Base-by-base conservation (phyloP, 2,888 invertebrate genomes). In the Pogonocherus hispidulus region DNA sequence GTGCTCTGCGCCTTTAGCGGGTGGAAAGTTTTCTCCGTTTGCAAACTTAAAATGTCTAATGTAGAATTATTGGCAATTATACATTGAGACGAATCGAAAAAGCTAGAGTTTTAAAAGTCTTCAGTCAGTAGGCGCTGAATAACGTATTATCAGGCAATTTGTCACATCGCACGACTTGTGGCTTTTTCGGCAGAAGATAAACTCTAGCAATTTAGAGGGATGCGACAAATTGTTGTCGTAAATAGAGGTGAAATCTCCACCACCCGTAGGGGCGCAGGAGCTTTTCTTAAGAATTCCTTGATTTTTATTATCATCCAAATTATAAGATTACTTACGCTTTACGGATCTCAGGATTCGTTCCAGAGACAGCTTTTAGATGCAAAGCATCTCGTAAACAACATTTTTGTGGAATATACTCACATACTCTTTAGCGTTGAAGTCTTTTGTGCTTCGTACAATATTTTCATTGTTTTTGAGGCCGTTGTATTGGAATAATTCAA, bases 221-320 rank as follows among this genome's bases (percentile, higher is more conserved):
- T 41, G 41, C 41, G 41, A 41, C 41, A 41, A 41, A 41, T 41
- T 14, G 41, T 41, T 41, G 41, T 41, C n/a, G 41, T 14, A 41
- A 41, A n/a, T 14, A 14, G 41, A 41, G n/a, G 41, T 41, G 41
- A 9, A 32, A 32, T n/a, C n/a, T n/a, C n/a, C n/a, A n/a, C n/a
- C n/a, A n/a, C n/a, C n/a, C n/a, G n/a, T n/a, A n/a, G 32, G 11
- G 11, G 8, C 6, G 32, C 9, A 9, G 11, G 32, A 32, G 32
- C 6, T 32, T 32, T 32, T 11, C 8, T 9, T 8, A 11, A 11
- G 11, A 32, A 32, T 32, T 32, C 32, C 8, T 11, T 6, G 11
- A 32, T 32, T 32, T 32, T 32, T 11, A 11, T 32, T 32, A n/a
- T 32, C 11, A 32, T 32, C 6, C 32, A 32, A 6, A 32, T 8